Conservation (phyloP, 1,140 invertebrate species). For the Heliconius hermathena region DNA sequence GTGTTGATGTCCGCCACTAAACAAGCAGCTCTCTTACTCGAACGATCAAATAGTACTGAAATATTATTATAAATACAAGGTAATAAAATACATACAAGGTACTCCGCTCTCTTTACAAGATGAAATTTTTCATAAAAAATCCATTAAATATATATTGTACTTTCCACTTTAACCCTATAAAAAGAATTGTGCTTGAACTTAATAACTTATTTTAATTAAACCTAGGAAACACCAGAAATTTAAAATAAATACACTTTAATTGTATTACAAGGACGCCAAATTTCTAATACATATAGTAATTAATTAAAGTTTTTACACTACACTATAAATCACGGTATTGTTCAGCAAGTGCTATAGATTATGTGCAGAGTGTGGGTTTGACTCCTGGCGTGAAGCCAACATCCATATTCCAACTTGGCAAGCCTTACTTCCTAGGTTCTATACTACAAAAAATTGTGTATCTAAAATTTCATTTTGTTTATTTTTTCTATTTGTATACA, state of each 20-base stretch:
- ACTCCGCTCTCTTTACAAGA: too few relatives aligned
- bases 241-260: background rate
- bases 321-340: constrained; percentile 5
- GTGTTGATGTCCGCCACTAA: too few relatives aligned
- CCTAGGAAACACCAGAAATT: background rate
- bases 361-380: constrained; percentile 9
- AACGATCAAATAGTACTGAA: too few relatives aligned
- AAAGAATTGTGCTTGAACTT: too few relatives aligned
- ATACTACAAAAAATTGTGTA: background rate
- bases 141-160: too few relatives aligned
- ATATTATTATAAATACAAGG: too few relatives aligned
- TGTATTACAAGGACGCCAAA: background rate
- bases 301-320: background rate
- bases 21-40: too few relatives aligned
- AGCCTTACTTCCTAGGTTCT: background rate
- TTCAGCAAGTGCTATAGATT: constrained; percentile 21
- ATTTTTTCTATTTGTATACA: background rate
- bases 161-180: too few relatives aligned
- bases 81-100: too few relatives aligned
- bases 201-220: too few relatives aligned
- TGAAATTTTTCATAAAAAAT: too few relatives aligned
- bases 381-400: constrained; percentile 18
- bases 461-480: background rate
- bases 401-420: constrained; percentile 26
- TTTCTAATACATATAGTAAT: background rate